Evolutionary conservation across 2,797 vertebrate species (phyloP).

Genomic region (Eidolon dupreanum): DNA sequence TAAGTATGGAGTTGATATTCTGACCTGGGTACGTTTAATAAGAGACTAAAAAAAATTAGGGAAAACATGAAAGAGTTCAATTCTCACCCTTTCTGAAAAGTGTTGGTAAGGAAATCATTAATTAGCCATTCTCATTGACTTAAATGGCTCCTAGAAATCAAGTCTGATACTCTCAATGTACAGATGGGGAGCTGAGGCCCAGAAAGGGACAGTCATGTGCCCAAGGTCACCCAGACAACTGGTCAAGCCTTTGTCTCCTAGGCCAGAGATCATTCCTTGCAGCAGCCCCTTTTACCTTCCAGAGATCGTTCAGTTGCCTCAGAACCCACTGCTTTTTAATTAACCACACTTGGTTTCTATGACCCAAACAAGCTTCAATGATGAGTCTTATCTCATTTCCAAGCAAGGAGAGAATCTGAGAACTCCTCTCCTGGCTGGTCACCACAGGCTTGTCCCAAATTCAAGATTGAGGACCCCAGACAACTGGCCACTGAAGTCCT

Average conservation of each 20-base stretch:
- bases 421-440: not conserved
- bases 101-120: not conserved
- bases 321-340: not conserved
- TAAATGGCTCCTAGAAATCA: not conserved
- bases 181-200: not conserved
- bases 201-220: not conserved
- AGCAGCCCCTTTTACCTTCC: not conserved
- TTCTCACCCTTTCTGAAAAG: not conserved
- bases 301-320: not conserved
- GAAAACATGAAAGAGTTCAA: not conserved
- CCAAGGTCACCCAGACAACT: not conserved
- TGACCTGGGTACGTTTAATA: not conserved
- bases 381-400: not conserved
- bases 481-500: not conserved
- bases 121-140: not conserved
- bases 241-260: not conserved
- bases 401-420: not conserved
- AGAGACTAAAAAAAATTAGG: not conserved
- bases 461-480: not conserved
- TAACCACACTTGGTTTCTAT: not conserved
- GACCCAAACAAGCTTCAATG: not conserved
- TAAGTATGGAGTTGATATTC: not conserved
- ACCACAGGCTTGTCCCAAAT: not conserved
- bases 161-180: not conserved
- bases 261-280: not conserved